These are phyloP conservation scores for Ciconia nigra DNA, from an alignment of 2,797 vertebrate species.

Conservation along the genomic window DNA sequence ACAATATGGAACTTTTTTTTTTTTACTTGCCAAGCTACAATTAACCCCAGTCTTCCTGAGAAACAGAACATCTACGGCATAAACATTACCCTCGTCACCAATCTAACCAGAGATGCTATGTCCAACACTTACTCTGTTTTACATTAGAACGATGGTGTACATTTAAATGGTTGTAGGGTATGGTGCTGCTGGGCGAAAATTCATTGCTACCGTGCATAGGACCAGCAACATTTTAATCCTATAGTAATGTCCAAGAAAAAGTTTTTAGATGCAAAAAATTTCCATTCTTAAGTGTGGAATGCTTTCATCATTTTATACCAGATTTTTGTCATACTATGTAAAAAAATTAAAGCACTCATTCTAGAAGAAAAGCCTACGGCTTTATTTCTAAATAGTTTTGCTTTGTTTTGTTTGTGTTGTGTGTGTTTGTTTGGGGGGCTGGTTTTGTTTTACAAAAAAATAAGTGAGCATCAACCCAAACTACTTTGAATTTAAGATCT, in stretches of 20 bases:
- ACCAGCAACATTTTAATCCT: background rate
- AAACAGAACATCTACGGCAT: background rate
- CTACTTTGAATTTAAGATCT: background rate
- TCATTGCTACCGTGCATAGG: background rate
- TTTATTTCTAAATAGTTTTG: background rate
- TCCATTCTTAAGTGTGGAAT: background rate
- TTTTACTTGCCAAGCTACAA: constrained; percentile 66
- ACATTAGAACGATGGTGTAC: background rate
- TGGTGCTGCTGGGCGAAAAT: background rate
- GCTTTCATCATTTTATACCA: background rate
- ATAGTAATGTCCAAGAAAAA: background rate
- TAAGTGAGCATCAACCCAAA: background rate
- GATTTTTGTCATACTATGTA: background rate
- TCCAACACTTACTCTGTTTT: background rate
- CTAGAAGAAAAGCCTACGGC: background rate
- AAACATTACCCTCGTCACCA: background rate
- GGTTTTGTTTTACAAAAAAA: background rate
- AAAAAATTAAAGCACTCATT: background rate
- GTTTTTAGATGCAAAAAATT: background rate
- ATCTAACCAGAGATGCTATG: background rate
- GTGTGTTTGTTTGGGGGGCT: background rate
- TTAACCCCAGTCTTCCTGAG: constrained; percentile 61
- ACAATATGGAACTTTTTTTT: constrained; percentile 65
- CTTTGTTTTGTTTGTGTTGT: background rate
- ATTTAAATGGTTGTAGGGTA: background rate